Evolutionary conservation across 2,888 invertebrate genomes (phyloP).

Genomic region (Hypomecis punctinalis): DNA sequence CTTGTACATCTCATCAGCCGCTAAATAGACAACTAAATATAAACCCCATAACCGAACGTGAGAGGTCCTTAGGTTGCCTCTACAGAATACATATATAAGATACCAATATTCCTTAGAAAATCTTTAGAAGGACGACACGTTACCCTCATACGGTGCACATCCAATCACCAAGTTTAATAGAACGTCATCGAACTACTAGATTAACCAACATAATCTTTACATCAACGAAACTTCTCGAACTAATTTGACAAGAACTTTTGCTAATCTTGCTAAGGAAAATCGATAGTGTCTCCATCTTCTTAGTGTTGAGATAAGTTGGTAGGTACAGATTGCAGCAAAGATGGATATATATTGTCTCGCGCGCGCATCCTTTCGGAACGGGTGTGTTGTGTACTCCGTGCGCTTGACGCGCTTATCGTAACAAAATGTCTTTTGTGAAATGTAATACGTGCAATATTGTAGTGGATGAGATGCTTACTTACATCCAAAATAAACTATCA

Average conservation of each 20-base stretch:
- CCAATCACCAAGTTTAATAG: slow-evolving; percentile 17
- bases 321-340: slow-evolving; percentile 12
- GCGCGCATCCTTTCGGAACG: no score
- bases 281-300: not conserved
- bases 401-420: no score
- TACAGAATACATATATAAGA: not conserved
- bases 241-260: not conserved
- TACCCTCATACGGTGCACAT: not conserved
- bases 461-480: no score
- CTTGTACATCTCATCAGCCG: no score
- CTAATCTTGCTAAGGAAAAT: not conserved
- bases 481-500: no score
- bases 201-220: not conserved
- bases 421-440: no score
- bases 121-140: not conserved
- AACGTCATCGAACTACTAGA: slow-evolving; percentile 9
- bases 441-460: no score
- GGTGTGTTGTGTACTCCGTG: no score
- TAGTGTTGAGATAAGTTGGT: not conserved
- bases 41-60: not conserved
- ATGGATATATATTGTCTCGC: no score
- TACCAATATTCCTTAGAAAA: not conserved
- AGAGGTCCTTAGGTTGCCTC: not conserved
- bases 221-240: not conserved
- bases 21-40: no score